Conservation (phyloP, 2,888 invertebrate genomes). For the Morinoia aosen region DNA sequence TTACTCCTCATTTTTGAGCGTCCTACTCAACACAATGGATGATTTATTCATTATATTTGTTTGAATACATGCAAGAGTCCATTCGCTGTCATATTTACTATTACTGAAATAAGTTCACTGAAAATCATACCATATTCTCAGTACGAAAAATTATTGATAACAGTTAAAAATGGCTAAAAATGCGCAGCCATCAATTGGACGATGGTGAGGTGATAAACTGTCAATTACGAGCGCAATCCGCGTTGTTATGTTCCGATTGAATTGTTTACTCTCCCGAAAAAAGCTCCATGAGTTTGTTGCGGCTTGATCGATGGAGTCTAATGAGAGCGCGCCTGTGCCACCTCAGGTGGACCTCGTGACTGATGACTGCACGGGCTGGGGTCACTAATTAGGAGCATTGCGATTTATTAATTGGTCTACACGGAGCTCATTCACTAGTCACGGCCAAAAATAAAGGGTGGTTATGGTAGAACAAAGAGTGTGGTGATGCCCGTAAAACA, state of each 20-base stretch:
- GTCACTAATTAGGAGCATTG: slow-evolving; percentile 36
- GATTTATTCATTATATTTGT: not conserved
- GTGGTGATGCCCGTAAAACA: not conserved
- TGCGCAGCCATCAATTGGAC: not conserved
- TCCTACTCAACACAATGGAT: not conserved
- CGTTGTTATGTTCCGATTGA: slow-evolving; percentile 2
- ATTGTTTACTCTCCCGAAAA: not conserved
- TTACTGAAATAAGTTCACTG: not conserved
- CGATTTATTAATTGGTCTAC: not conserved
- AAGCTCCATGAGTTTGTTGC: not conserved
- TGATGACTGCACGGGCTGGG: not conserved
- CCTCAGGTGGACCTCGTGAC: not conserved
- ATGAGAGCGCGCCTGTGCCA: not conserved
- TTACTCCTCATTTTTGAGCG: not conserved
- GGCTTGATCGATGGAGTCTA: not conserved
- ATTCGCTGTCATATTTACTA: not conserved
- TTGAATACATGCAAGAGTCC: not conserved
- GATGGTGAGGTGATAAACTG: slow-evolving; percentile 24
- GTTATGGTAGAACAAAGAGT: not conserved
- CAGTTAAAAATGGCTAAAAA: not conserved
- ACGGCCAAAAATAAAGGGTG: not conserved
- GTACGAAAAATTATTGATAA: not conserved
- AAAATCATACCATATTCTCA: not conserved
- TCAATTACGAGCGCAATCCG: slow-evolving; percentile 22
- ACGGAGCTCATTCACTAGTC: not conserved